These are phyloP conservation scores for Candidula unifasciata DNA, from an alignment of 2,888 invertebrate genomes.

Conservation along the genomic window DNA sequence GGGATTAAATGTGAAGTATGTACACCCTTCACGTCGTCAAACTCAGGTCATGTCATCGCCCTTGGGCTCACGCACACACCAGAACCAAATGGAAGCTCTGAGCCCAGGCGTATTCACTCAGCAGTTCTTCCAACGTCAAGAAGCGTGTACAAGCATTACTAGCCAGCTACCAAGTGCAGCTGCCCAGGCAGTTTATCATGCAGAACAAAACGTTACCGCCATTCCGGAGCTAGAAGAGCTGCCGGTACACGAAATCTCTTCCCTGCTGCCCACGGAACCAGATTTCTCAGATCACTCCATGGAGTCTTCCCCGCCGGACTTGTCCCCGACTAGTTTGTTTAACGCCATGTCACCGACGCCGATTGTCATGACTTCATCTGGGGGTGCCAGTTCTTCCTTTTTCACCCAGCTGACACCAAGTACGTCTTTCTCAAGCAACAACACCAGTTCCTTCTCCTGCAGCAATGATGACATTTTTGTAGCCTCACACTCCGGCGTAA, in stretches of 20 bases:
- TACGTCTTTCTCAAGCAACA: neutral
- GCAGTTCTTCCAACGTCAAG: neutral
- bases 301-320: neutral
- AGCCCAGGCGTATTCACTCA: neutral
- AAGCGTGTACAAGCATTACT: neutral
- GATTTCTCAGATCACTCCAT: slow-evolving; percentile 35
- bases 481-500: neutral
- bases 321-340: slow-evolving; percentile 19
- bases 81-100: neutral
- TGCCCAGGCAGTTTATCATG: neutral
- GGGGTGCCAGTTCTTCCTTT: neutral
- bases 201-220: neutral
- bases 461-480: neutral
- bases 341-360: neutral
- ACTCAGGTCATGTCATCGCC: neutral
- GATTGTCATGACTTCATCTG: neutral
- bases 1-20: neutral
- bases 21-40: neutral
- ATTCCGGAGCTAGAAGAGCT: neutral
- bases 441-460: slow-evolving; percentile 5
- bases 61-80: neutral
- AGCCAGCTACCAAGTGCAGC: neutral
- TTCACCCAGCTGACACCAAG: neutral
- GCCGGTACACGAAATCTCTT: slow-evolving; percentile 13
- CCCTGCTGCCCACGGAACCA: neutral